phyloP scores from a whole-genome alignment of 2,888 invertebrate species.

The Sinopyrophorus schimmeli region DNA sequence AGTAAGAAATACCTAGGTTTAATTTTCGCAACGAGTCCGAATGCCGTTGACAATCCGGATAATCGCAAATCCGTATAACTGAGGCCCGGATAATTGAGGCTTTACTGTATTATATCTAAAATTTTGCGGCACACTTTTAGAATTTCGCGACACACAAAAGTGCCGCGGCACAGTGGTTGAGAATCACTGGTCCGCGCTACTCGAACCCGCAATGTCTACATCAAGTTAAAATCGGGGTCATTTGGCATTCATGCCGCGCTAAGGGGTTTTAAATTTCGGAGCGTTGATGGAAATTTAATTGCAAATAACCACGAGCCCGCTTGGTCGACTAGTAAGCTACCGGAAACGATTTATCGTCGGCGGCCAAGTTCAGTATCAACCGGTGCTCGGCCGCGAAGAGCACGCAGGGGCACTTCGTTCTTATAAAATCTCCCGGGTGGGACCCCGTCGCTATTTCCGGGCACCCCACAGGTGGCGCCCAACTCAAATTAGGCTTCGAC shows the following conservation, averaged over 20 bases:
- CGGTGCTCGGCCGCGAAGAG: conserved; percentile 1
- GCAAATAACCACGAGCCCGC: conserved; percentile 18
- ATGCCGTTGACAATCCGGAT: no score
- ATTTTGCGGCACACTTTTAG: no score
- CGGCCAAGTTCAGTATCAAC: conserved; percentile 13
- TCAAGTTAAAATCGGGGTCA: background rate
- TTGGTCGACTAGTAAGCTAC: conserved; percentile 17
- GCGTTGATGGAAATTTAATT: conserved; percentile 21
- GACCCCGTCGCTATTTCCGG: conserved; percentile 13
- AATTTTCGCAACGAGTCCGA: no score
- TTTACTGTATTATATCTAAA: no score
- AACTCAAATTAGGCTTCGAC: conserved; percentile 21
- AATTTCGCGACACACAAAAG: no score
- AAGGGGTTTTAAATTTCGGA: conserved; percentile 6
- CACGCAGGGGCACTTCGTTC: background rate
- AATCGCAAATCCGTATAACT: no score
- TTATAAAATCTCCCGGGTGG: conserved; percentile 3
- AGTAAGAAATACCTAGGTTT: no score
- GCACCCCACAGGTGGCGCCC: conserved; percentile 17
- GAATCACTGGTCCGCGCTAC: no score
- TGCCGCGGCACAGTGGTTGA: no score
- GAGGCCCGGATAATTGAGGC: no score
- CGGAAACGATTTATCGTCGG: conserved; percentile 23
- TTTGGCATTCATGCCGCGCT: background rate
- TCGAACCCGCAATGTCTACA: conserved; percentile 1